Evolutionary conservation across 2,888 invertebrate genomes (phyloP), one percentile per base, ranked within the genome.

Genomic region (Cactoblastis cactorum): DNA sequence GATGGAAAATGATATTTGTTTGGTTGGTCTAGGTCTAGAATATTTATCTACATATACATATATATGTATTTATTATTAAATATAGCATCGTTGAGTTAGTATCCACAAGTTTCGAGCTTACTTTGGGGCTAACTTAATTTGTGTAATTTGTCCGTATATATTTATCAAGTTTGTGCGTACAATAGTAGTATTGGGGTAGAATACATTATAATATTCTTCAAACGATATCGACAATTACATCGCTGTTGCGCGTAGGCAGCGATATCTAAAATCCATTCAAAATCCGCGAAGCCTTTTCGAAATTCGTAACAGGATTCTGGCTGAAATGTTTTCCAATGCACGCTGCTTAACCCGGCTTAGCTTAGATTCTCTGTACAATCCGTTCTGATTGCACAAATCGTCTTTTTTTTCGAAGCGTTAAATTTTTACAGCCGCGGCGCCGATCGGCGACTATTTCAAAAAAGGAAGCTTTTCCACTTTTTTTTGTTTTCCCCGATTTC

Each of bases 361-460:
- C 75, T 77, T 71, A 74, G 75, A 77, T 41, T 1, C 69, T 61
- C 65, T 62, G 68, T 71, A 81, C 83, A 83, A 85, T 83, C 80
- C 79, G 57, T 62, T 66, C 77, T 84, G 85, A 85, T 86, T 86
- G 85, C 82, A 78, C 78, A 83, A 82, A 79, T 28, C 43, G 8
- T 9, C 79, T 79, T 65, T 80, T 75, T 77, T 71, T 64, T 71
- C 65, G 63, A 69, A 72, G 72, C 74, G 77, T 77, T 71, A 76
- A 82, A 72, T 74, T 80, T 83, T 80, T 76, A 75, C 70, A 66
- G 56, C 69, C 72, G 57, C 66, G 58, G 58, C 63, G 61, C 53
- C 59, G 63, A 62, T 57, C 58, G 57, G 56, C 60, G 54, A 61
- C 54, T 59, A 59, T 64, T 56, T 48, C 35, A 52, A 56, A 56